These are phyloP conservation scores for Drosophila hydei DNA, from an alignment of 1,140 invertebrate species.

Conservation along the genomic window DNA sequence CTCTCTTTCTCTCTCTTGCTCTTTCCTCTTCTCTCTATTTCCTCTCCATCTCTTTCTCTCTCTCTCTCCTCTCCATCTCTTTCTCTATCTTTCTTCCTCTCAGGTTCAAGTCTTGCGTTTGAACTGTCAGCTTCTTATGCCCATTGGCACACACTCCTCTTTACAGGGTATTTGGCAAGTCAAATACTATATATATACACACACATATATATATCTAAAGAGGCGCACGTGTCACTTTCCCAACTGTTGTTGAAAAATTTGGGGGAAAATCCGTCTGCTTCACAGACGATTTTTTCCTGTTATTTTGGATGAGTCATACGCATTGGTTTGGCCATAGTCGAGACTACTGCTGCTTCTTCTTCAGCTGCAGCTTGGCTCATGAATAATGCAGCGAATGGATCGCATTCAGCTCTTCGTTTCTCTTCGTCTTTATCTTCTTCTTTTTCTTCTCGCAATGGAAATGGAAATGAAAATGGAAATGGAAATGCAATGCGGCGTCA, in stretches of 20 bases:
- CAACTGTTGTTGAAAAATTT: constrained; percentile 41
- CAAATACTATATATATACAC: neutral
- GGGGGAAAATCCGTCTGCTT: constrained; percentile 20
- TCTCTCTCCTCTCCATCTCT: neutral
- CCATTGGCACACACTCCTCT: neutral
- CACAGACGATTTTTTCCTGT: constrained; percentile 12
- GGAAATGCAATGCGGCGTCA: constrained; percentile 69
- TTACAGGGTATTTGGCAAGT: constrained; percentile 6
- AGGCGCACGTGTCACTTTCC: constrained; percentile 69
- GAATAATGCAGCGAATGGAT: constrained; percentile 50
- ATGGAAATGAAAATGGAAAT: constrained; percentile 54
- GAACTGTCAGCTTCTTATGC: neutral
- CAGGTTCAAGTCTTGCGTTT: neutral
- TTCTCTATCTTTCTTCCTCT: neutral
- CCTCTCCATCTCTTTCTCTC: too few species aligned
- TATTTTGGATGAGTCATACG: constrained; percentile 50
- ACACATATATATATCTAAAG: too few species aligned
- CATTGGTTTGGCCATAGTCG: constrained; percentile 14
- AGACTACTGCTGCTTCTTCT: neutral
- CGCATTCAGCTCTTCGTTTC: neutral
- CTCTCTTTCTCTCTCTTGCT: too few species aligned
- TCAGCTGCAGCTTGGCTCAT: constrained; percentile 32
- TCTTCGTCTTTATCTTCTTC: too few species aligned
- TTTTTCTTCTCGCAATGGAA: constrained; percentile 43
- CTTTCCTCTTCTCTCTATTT: too few species aligned